Evolutionary conservation across 1,140 invertebrate species (phyloP).

Genomic region (Campodea augens): DNA sequence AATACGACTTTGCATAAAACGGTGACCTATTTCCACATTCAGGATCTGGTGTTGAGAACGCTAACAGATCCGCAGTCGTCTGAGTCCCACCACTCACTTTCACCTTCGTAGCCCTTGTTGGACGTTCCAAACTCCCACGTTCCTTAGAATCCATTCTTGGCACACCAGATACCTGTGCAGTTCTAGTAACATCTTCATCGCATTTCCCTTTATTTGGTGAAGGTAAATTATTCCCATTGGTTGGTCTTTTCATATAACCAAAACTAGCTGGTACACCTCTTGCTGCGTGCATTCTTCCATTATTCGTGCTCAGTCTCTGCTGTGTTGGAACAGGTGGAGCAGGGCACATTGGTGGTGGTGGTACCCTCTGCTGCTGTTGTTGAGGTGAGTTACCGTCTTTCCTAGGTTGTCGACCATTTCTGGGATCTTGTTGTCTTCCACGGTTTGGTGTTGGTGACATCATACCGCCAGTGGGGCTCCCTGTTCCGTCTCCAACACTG

Average conservation of each 20-base stretch:
- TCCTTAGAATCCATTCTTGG: conserved; percentile 34
- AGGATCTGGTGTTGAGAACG: conserved; percentile 8
- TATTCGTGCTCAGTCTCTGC: not conserved
- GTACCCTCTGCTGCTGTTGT: not conserved
- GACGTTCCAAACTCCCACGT: conserved; percentile 13
- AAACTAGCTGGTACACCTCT: conserved; percentile 53
- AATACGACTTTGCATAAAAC: no score
- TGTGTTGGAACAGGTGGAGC: not conserved
- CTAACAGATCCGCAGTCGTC: conserved; percentile 57
- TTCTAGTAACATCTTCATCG: conserved; percentile 27
- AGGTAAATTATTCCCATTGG: conserved; percentile 29
- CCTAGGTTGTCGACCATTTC: conserved; percentile 3
- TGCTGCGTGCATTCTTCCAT: conserved; percentile 9
- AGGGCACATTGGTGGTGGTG: not conserved
- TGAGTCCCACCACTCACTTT: conserved; percentile 77
- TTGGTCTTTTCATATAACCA: conserved; percentile 59
- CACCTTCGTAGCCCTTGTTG: conserved; percentile 34
- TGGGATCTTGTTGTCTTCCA: conserved; percentile 6
- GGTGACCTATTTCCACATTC: conserved; percentile 12
- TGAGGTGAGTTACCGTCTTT: conserved; percentile 2
- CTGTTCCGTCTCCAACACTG: not conserved
- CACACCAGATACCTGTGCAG: conserved; percentile 62
- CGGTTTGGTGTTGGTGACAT: not conserved
- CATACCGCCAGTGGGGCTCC: not conserved
- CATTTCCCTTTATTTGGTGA: not conserved